Conservation (phyloP, 2,888 invertebrate species). For the Cantharis rufa region DNA sequence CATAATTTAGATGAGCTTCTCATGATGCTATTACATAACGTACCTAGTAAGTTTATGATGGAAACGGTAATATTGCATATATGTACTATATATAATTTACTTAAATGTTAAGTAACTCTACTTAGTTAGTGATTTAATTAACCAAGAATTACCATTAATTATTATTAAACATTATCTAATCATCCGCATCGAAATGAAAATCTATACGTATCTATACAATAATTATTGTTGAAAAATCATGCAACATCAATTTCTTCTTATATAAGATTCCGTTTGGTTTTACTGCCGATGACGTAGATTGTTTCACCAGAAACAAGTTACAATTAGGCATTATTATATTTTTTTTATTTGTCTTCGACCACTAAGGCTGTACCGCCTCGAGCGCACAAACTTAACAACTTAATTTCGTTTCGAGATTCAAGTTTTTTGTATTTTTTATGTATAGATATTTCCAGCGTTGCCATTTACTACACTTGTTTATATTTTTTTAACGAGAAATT, state of each 20-base stretch:
- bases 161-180: conserved; percentile 20
- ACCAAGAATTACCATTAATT: neutral
- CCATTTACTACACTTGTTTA: neutral
- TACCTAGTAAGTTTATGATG: too few relatives aligned
- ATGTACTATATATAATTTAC: too few relatives aligned
- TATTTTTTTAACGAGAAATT: neutral
- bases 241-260: conserved; percentile 14
- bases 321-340: conserved; percentile 45
- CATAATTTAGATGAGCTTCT: too few relatives aligned
- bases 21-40: too few relatives aligned
- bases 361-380: conserved; percentile 40
- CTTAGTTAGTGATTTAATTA: neutral
- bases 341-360: conserved; percentile 39
- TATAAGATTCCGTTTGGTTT: conserved; percentile 29
- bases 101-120: neutral
- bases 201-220: conserved; percentile 5
- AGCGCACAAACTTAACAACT: conserved; percentile 40
- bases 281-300: conserved; percentile 28
- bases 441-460: conserved; percentile 15
- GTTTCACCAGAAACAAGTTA: conserved; percentile 37
- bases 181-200: conserved; percentile 18
- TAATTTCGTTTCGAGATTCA: conserved; percentile 40
- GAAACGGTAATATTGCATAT: too few relatives aligned
- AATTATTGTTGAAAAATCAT: conserved; percentile 5
- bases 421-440: conserved; percentile 32